Evolutionary conservation across 2,113 vertebrate species (phyloP), one percentile per base, ranked within the genome.

Genomic region (Etheostoma cragini): DNA sequence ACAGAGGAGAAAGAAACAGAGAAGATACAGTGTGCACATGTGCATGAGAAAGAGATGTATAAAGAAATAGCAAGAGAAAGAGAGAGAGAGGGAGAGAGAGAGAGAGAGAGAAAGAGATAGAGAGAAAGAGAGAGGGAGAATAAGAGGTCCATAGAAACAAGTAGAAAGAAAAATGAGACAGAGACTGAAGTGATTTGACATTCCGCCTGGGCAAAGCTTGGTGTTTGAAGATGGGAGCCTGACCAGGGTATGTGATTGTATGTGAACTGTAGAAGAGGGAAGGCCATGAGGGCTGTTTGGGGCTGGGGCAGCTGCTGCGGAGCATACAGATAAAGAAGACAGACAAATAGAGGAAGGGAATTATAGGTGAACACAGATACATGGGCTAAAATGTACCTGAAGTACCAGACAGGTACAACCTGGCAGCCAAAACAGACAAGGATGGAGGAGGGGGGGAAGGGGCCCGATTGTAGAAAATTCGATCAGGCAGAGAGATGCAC

Each of bases 331-430:
- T 84, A 73, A 83, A 84, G 77, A 68, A 90, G 80, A 87, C 69
- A 77, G 81, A 89, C 78, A 83, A 84, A 89, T 83, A 82, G 83
- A 84, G 73, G 76, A 69, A 81, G 58, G 72, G 87, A 92, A 83
- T 85, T 81, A 84, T 54, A 76, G 78, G 67, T 21, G 63, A 78
- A 81, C 72, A 77, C 72, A 89, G 76, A 90, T 71, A 69, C 78
- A 80, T 46, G 42, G 70, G 72, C 82, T 67, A 62, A 83, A 85
- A 86, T 49, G 50, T 49, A 76, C 67, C 82, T 73, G 72, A 86
- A 84, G 50, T 74, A 79, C 53, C 77, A 90, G 89, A 89, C 91
- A 88, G 86, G 86, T 83, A 83, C 87, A 89, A 88, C 69, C 80
- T 81, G 76, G 66, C 83, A 90, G 86, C 73, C 81, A 69, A 87